phyloP scores from a whole-genome alignment of 2,888 invertebrate genomes.

The Neoscelio sp. region DNA sequence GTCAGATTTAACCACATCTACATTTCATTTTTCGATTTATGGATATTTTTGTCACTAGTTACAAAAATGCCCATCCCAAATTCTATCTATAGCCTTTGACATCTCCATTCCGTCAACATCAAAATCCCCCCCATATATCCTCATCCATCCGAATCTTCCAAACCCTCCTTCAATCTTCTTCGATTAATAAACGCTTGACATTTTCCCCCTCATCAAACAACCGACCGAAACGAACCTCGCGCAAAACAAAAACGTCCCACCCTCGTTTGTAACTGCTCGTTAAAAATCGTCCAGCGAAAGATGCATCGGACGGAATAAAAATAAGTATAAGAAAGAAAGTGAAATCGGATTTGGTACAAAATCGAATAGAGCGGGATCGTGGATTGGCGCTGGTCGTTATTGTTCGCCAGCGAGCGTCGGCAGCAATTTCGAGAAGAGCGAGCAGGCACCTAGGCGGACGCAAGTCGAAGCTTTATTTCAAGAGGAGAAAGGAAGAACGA shows the following conservation, averaged over 20 bases:
- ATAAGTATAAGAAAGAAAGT: constrained; percentile 14
- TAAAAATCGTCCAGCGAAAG: constrained; percentile 36
- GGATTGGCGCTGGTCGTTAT: constrained; percentile 35
- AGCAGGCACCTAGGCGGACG: background rate
- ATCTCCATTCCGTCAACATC: constrained; percentile 39
- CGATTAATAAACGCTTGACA: constrained; percentile 49
- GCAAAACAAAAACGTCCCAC: no score
- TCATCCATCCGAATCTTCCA: constrained; percentile 27
- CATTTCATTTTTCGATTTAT: no score
- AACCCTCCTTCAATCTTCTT: background rate
- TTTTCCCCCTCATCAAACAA: constrained; percentile 18
- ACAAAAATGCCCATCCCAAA: no score
- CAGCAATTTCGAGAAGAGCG: constrained; percentile 2
- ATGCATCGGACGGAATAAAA: constrained; percentile 10
- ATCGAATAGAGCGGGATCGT: constrained; percentile 19
- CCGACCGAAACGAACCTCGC: constrained; percentile 13
- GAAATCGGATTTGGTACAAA: constrained; percentile 36
- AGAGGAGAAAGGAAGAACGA: constrained; percentile 8
- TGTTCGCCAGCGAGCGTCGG: constrained; percentile 15
- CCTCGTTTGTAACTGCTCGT: constrained; percentile 37
- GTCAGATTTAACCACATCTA: no score
- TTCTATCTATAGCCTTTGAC: no score
- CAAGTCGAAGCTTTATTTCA: constrained; percentile 29
- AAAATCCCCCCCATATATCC: constrained; percentile 18
- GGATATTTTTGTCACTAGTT: no score